Percentiles rank a stretch among this genome's conserved stretches.
These are phyloP conservation scores for Palythoa heliodiscus DNA, from an alignment of 92 coral and sea anemone genomes.

Conservation along the genomic window DNA sequence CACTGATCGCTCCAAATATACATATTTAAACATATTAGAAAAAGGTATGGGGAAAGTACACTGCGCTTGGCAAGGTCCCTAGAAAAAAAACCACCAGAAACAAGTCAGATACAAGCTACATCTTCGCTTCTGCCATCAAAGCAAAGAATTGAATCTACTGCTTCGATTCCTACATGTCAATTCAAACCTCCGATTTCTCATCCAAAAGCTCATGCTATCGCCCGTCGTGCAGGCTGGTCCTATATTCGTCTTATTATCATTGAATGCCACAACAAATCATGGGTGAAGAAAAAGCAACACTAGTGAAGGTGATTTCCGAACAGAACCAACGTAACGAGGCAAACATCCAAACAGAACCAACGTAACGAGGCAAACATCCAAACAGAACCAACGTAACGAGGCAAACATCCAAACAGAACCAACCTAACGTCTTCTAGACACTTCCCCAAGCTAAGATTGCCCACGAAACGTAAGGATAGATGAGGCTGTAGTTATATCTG, in stretches of 20 bases:
- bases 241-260: slow-evolving; percentile 2
- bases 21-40: no score
- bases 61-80: no score
- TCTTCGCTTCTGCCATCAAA: slow-evolving; percentile 13
- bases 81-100: neutral
- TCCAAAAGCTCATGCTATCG: slow-evolving; percentile 6
- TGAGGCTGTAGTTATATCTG: no score
- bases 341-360: neutral
- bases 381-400: neutral
- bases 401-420: neutral
- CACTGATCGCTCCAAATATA: no score
- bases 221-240: slow-evolving; percentile 10
- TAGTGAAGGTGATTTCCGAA: neutral
- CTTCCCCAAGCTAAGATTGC: no score
- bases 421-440: neutral
- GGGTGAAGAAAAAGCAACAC: neutral
- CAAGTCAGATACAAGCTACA: slow-evolving; percentile 16
- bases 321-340: neutral
- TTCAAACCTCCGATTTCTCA: slow-evolving; percentile 5
- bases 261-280: neutral
- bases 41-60: no score
- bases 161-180: neutral
- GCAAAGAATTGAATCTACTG: neutral
- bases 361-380: neutral
- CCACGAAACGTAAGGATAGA: no score